Conservation (phyloP, 2,797 vertebrate species). For the Botia kubotai region DNA sequence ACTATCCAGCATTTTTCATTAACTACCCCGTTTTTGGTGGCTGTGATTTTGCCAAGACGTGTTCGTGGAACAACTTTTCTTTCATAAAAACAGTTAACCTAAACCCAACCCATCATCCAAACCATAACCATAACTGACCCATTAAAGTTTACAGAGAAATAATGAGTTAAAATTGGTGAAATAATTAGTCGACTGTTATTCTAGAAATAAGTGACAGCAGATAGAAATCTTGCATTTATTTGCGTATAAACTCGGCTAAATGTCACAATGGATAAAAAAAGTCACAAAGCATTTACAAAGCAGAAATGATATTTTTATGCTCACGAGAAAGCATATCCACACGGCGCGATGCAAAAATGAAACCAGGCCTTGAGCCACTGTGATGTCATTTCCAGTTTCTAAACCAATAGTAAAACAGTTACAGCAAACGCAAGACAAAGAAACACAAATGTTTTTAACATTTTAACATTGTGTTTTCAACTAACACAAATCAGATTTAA, state of each 20-base stretch:
- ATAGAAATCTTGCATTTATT: constrained; percentile 94
- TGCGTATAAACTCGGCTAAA: constrained; percentile 92
- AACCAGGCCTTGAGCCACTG: not conserved
- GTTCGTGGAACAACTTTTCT: no score
- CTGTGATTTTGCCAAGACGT: no score
- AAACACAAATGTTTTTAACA: no score
- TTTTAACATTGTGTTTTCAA: no score
- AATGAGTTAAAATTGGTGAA: no score
- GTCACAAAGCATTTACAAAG: constrained; percentile 85
- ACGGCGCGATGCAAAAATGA: constrained; percentile 80
- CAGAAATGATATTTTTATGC: constrained; percentile 71
- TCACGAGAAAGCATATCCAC: constrained; percentile 87
- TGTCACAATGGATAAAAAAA: constrained; percentile 90
- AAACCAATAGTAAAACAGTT: constrained; percentile 1
- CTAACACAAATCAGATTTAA: not conserved
- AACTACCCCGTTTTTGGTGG: no score
- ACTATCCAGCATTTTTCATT: no score
- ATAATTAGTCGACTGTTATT: no score
- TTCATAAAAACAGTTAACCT: no score
- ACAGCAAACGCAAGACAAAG: constrained; percentile 1
- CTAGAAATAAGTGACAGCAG: constrained; percentile 2
- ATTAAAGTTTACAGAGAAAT: no score
- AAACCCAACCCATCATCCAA: no score
- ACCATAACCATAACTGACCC: no score
- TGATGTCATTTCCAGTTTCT: constrained; percentile 1